These are phyloP conservation scores for Prionace glauca DNA, from an alignment of 2,797 vertebrate genomes.

Conservation along the genomic window DNA sequence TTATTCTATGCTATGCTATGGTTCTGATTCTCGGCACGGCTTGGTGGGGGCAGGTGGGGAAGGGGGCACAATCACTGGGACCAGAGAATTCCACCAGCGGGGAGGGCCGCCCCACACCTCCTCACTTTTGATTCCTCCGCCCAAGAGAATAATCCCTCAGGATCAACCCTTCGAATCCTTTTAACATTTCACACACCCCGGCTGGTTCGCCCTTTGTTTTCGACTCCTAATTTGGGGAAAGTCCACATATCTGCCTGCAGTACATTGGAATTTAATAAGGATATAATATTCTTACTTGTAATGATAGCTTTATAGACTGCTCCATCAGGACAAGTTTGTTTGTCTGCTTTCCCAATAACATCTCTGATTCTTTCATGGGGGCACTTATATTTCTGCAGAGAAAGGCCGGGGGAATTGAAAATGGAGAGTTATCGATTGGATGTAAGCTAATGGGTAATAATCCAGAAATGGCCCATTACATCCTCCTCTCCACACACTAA, in stretches of 20 bases:
- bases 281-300: neutral
- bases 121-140: neutral
- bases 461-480: slow-evolving; percentile 1
- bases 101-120: too few relatives aligned
- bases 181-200: neutral
- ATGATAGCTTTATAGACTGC: neutral
- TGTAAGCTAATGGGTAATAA: neutral
- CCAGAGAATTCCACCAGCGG: too few relatives aligned
- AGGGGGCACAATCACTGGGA: too few relatives aligned
- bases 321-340: neutral
- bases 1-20: too few relatives aligned
- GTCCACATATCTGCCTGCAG: neutral
- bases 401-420: neutral
- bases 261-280: neutral
- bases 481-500: neutral
- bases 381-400: neutral
- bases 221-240: neutral
- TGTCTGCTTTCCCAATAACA: neutral
- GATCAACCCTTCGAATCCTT: neutral
- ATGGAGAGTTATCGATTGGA: neutral
- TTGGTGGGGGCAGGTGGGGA: too few relatives aligned
- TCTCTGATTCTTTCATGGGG: neutral
- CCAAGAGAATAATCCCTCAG: neutral
- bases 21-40: too few relatives aligned
- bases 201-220: neutral